Evolutionary conservation across 2,888 invertebrate species (phyloP), one percentile per base, ranked within the genome.

Genomic region (Eutolmus rufibarbis): DNA sequence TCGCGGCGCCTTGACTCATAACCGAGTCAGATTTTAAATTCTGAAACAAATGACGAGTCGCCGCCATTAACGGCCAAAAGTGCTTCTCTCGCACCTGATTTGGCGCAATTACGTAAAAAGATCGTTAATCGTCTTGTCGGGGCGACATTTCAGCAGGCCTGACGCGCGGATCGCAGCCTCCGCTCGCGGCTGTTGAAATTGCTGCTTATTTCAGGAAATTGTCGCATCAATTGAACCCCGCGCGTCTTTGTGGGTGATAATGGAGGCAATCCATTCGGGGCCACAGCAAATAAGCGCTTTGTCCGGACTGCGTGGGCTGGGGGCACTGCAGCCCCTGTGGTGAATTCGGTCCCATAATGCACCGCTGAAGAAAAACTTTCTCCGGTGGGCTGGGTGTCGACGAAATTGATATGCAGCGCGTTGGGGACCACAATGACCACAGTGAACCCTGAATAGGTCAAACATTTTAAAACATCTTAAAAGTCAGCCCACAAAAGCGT

Each of bases 401-500:
- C 3, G 51, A 79, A 79, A 79, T 66, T 56, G 79, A 79, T 79
- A 79, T 79, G 51, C 79, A 46, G n/a, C 31, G 16, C 56, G n/a
- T 23, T 19, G 79, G 12, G 46, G 46, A 1, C 3, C 79, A 51
- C 4, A 31, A 51, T 28, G 51, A 79, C 79, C 56, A 31, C 51
- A 28, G 8, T 56, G 51, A 51, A 23, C 28, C 14, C 43, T 28
- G 51, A 31, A 79, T 28, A 28, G 66, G 23, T 66, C 12, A 66
- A 66, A 28, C 66, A 23, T 23, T 0, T 66, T 66, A 12, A 66
- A 66, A 28, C 66, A 23, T 23, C 23, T 66, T 66, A 66, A 66
- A 66, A 66, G 66, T 23, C 66, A 66, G 19, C 12, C 23, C 5
- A 66, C 28, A 28, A 66, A 57, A 28, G 66, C 66, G 19, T 12